Evolutionary conservation across 92 coral and sea anemone species (phyloP).

Genomic region (Actinostola sp.): DNA sequence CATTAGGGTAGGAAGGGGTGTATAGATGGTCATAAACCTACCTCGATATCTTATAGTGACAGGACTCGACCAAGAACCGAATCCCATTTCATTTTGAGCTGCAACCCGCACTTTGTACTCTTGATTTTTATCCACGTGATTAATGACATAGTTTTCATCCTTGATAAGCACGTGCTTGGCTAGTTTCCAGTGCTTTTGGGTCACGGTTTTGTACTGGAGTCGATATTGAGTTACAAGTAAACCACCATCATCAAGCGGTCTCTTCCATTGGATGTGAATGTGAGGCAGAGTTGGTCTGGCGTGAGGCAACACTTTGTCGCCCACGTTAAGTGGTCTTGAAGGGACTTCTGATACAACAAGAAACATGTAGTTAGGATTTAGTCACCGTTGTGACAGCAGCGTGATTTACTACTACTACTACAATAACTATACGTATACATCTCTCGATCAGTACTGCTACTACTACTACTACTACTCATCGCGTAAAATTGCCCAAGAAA

Average conservation of each 20-base stretch:
- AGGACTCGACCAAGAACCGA: slow-evolving; percentile 26
- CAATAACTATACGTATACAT: too few relatives aligned
- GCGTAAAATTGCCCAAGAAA: too few relatives aligned
- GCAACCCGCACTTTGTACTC: slow-evolving; percentile 27
- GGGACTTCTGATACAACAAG: slow-evolving; percentile 15
- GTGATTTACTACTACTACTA: too few relatives aligned
- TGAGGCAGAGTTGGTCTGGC: slow-evolving; percentile 17
- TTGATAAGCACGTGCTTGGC: slow-evolving; percentile 12
- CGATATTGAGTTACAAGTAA: slow-evolving; percentile 11
- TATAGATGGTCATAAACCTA: not conserved
- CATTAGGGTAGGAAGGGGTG: too few relatives aligned
- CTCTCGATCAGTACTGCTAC: too few relatives aligned
- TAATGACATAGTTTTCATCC: slow-evolving; percentile 23
- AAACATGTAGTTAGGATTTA: not conserved
- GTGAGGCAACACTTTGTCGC: slow-evolving; percentile 14
- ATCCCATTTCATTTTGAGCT: slow-evolving; percentile 27
- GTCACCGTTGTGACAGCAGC: not conserved
- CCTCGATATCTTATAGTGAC: slow-evolving; percentile 34
- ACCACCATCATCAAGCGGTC: slow-evolving; percentile 46
- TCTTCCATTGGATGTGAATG: slow-evolving; percentile 42
- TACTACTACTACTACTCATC: too few relatives aligned
- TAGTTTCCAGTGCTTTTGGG: slow-evolving; percentile 35
- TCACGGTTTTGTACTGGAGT: slow-evolving; percentile 26
- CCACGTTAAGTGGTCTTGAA: slow-evolving; percentile 29
- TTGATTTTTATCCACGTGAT: slow-evolving; percentile 9